Evolutionary conservation across 2,113 vertebrate species (phyloP), one percentile per base, ranked within the genome.

Genomic region (Anhinga anhinga): DNA sequence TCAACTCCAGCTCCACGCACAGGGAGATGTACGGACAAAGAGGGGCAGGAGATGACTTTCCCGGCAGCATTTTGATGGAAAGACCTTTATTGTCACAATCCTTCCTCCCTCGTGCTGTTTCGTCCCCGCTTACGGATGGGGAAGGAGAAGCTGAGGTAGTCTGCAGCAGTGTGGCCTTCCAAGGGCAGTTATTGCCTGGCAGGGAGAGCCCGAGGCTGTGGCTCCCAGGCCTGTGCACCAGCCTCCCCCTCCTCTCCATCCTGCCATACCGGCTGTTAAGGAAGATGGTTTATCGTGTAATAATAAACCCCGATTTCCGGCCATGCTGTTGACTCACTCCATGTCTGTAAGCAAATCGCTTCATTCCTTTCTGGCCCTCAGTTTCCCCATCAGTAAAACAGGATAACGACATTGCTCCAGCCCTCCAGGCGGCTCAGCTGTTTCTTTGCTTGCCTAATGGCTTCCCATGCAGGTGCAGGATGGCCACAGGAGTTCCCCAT

Each of bases 81-180:
- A 36, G 4, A 21, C 18, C 53, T 90, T 79, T 12, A 5, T 11
- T 10, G 32, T 7, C 78, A 45, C 67, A 4, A 4, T 7, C 71
- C 21, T 62, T 38, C 6, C 45, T 80, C 40, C 19, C 36, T 20
- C 1, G 1, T 7, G 62, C 56, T 49, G 44, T 47, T 91, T 50
- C 42, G 4, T 45, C 40, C 29, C 47, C 3, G 3, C 2, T 17
- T 17, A 2, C 0, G 22, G 50, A 10, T 7, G 22, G 36, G n/a
- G n/a, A 82, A 44, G 32, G 59, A n/a, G n/a, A 38, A 42, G 34
- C 88, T 22, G 63, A 62, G 53, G 27, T 20, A 15, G 26, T 19
- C 61, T 10, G 72, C 82, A 44, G 86, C 6, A 3, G 4, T 0
- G 4, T 16, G 32, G 18, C 59, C 36, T 42, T 26, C 56, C 59